A percentile compares a stretch with the other conserved stretches of the same genome.
Conservation (phyloP, 64 coral and sea anemone species). For the Catalaphyllia jardinei region DNA sequence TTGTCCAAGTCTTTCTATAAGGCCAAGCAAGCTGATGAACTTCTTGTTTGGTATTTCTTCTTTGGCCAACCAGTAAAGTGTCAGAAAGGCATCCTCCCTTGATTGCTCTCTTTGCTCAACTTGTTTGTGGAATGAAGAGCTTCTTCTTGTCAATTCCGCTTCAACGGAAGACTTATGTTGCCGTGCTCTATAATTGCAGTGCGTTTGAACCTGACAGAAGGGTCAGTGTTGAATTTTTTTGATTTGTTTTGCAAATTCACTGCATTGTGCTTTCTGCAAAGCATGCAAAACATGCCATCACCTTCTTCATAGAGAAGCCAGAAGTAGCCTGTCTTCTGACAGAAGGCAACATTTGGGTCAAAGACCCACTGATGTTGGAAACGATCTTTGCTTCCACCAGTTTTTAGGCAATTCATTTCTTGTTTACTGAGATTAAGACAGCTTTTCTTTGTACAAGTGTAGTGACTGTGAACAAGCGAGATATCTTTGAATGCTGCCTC, state of each 20-base stretch:
- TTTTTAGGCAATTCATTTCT: too few relatives aligned
- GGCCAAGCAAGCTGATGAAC: slow-evolving; percentile 29
- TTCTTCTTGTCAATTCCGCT: slow-evolving; percentile 49
- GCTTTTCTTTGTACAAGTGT: too few relatives aligned
- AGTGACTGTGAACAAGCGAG: too few relatives aligned
- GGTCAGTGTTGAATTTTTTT: slow-evolving; percentile 15
- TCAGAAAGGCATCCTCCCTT: slow-evolving; percentile 38
- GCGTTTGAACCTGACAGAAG: slow-evolving; percentile 34
- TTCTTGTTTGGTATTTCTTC: slow-evolving; percentile 49
- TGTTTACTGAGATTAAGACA: too few relatives aligned
- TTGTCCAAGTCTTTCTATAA: slow-evolving; percentile 13
- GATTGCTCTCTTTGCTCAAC: slow-evolving; percentile 45
- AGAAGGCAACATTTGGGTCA: slow-evolving; percentile 25
- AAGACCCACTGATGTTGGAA: slow-evolving; percentile 58
- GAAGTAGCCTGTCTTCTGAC: slow-evolving; percentile 37
- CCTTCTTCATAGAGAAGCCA: slow-evolving; percentile 59
- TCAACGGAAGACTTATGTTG: slow-evolving; percentile 34
- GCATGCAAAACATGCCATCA: slow-evolving; percentile 46
- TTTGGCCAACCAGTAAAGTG: slow-evolving; percentile 53
- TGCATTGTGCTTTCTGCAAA: slow-evolving; percentile 54
- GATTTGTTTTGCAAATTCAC: slow-evolving; percentile 52
- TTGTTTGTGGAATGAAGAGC: slow-evolving; percentile 46
- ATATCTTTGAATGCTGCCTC: too few relatives aligned
- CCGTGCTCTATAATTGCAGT: slow-evolving; percentile 41
- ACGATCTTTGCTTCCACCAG: not conserved